Evolutionary conservation across 2,888 invertebrate genomes (phyloP), one percentile per base, ranked within the genome.

Genomic region (Poecilus cupreus): DNA sequence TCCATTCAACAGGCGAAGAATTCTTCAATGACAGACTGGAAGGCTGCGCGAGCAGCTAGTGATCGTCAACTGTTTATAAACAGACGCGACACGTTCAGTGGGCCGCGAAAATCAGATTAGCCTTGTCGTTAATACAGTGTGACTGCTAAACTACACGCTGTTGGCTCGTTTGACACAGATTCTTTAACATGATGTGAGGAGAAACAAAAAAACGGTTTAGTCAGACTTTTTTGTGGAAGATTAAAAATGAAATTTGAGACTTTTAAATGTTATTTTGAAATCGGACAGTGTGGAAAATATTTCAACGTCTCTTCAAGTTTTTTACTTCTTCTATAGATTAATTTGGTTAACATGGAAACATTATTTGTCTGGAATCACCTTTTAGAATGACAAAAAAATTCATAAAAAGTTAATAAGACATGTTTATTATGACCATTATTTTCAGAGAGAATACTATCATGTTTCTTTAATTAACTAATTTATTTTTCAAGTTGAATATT

Each of bases 61-160:
- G 43, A 70, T 74, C 74, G 24, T 74, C 74, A 49, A 24, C 16
- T 75, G 75, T 75, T 75, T 75, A 51, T 75, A 75, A 77, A 60
- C 77, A 43, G 70, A 54, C 72, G 80, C 72, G 80, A 72, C 80
- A 72, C 13, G 80, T 72, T 80, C 80, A 80, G 37, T 80, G 80
- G 60, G 80, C 80, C 80, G 80, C 80, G 80, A 72, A 80, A 80
- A 80, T 80, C 80, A 72, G 80, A 80, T 80, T 80, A 80, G 54
- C 72, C 70, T 39, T 80, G 80, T 80, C 68, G 49, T 51, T 80
- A 80, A 80, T 80, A 54, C 80, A 72, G 13, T 80, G 80, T 80
- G 80, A 80, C 80, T 80, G 80, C 51, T 72, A 72, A 57, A 70
- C 51, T 72, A 80, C 80, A 80, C 70, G 72, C 51, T 79, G 46